Conservation (phyloP, 2,797 vertebrate genomes). For the Falco cherrug region DNA sequence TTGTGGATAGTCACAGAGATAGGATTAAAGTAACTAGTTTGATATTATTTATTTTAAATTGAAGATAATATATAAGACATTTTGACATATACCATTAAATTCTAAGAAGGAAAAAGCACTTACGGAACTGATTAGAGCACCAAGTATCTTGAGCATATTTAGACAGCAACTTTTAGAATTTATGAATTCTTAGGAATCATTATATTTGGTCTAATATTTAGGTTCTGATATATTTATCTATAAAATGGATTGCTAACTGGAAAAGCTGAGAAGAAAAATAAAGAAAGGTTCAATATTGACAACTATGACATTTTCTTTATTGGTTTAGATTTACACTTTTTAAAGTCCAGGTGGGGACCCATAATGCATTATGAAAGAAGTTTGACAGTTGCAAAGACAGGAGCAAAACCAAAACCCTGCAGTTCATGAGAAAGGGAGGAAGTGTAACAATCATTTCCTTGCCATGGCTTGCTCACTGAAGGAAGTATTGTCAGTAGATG, state of each 20-base stretch:
- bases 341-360: background rate
- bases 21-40: background rate
- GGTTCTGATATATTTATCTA: background rate
- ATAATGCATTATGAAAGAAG: background rate
- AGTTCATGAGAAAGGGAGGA: background rate
- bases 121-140: background rate
- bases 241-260: background rate
- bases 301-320: background rate
- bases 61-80: background rate
- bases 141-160: background rate
- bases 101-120: background rate
- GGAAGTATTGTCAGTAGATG: background rate
- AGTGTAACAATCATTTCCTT: background rate
- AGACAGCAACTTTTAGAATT: background rate
- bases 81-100: background rate
- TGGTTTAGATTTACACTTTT: background rate
- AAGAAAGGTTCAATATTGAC: background rate
- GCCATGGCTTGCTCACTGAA: background rate
- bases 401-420: background rate
- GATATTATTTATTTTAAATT: background rate
- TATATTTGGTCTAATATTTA: background rate
- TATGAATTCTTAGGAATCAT: background rate
- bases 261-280: background rate
- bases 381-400: background rate
- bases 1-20: background rate